Evolutionary conservation across 2,888 invertebrate species (phyloP).

Genomic region (Drosophila mercatorum): DNA sequence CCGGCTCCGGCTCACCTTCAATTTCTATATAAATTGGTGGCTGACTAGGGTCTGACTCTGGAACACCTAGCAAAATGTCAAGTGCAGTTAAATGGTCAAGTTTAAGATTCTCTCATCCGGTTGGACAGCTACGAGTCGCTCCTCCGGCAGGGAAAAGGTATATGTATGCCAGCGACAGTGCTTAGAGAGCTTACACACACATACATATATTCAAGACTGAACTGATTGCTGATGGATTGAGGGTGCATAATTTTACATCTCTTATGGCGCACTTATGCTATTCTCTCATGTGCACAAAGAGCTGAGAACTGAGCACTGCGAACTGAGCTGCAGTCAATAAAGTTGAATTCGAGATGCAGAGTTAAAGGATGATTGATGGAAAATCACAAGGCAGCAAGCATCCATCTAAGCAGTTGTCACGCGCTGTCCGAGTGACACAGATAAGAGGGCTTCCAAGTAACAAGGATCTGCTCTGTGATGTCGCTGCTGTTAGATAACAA

Average conservation of each 20-base stretch:
- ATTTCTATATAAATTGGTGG: conserved; percentile 32
- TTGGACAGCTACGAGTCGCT: not conserved
- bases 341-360: not conserved
- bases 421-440: not conserved
- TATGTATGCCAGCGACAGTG: not conserved
- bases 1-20: conserved; percentile 6
- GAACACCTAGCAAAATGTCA: conserved; percentile 46
- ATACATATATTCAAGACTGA: conserved; percentile 1
- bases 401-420: not conserved
- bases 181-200: not conserved
- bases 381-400: not conserved
- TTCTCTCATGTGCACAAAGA: conserved; percentile 2
- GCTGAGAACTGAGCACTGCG: not conserved
- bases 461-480: not conserved
- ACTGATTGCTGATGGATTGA: conserved; percentile 7
- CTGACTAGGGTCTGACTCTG: not conserved
- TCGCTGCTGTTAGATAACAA: too few relatives aligned
- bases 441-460: not conserved
- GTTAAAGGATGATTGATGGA: conserved; percentile 21
- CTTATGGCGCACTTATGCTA: conserved; percentile 8
- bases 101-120: conserved; percentile 29
- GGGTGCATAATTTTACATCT: conserved; percentile 52
- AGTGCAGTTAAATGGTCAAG: conserved; percentile 64
- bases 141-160: not conserved
- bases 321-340: conserved; percentile 3